Evolutionary conservation across 2,888 invertebrate genomes (phyloP), one percentile per base, ranked within the genome.

Genomic region (Volucella bombylans): DNA sequence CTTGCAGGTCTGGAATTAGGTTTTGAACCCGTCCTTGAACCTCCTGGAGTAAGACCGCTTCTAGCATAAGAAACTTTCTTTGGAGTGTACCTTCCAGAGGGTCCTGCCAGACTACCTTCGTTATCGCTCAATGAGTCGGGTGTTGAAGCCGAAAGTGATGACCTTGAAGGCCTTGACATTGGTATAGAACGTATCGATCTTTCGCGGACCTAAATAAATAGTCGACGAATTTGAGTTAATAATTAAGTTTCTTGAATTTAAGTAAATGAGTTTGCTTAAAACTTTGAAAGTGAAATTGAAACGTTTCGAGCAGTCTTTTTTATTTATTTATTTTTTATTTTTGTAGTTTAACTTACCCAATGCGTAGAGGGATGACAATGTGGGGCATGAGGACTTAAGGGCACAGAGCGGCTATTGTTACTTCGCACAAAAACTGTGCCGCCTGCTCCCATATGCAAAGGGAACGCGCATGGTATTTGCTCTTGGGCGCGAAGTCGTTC

Each of bases 401-500:
- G 95, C 92, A 89, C 94, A 93, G 90, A 94, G 92, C 93, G 94
- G 93, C 90, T 94, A 93, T 93, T 94, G 93, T 92, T 94, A 93
- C 92, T 94, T 92, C 92, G 93, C 92, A 92, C 94, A 93, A 92
- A 94, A 92, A 93, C 94, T 92, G 93, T 94, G 92, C 92, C 94
- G 93, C 91, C 94, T 92, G 92, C 94, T 88, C 93, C 95, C 94
- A 96, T 96, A 93, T 96, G 96, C 92, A 96, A 95, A 90, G 97
- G 97, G 93, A 96, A 97, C 91, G 97, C 96, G 93, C 96, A 96
- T 92, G 97, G 97, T 90, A 96, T 95, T 93, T 97, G 96, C 93
- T 97, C 96, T 92, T 96, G 96, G 92, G 96, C 96, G 92, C 97
- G 95, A 92, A 97, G 94, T 93, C 96, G 96, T 94, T 97, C 97